phyloP scores from a whole-genome alignment of 1,140 invertebrate genomes.

The Orchestia grillus region DNA sequence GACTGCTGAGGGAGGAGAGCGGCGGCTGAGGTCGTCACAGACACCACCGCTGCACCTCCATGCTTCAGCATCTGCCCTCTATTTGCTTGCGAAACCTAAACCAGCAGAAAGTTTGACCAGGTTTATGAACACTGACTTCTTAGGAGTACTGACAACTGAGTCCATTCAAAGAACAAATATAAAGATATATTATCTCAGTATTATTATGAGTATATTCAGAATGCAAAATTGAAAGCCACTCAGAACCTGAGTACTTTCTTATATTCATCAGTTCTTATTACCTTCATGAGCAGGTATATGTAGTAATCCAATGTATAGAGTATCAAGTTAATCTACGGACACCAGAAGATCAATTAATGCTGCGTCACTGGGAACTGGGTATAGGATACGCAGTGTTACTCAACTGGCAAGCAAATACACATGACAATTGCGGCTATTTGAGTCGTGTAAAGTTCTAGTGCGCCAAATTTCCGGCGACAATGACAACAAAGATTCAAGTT shows the following conservation, averaged over 20 bases:
- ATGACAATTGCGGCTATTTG: background rate
- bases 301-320: background rate
- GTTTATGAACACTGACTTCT: background rate
- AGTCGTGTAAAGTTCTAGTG: background rate
- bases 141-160: background rate
- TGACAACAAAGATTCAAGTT: background rate
- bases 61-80: slow-evolving; percentile 68
- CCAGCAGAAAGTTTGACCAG: background rate
- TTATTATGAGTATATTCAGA: background rate
- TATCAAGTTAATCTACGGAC: background rate
- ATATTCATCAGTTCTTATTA: background rate
- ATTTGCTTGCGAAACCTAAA: slow-evolving; percentile 68
- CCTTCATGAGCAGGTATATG: background rate
- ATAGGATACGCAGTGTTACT: background rate
- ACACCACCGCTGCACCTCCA: slow-evolving; percentile 19
- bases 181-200: background rate
- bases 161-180: background rate
- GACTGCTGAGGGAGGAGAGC: slow-evolving; percentile 64
- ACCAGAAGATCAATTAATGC: too few relatives aligned
- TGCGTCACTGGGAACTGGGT: too few relatives aligned
- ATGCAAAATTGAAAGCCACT: background rate
- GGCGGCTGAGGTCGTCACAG: slow-evolving; percentile 59
- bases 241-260: background rate
- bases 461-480: background rate
- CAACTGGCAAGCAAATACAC: background rate